Conservation (phyloP, 37 sponge, comb jelly and placozoan genomes). For the Halichondria panicea region DNA sequence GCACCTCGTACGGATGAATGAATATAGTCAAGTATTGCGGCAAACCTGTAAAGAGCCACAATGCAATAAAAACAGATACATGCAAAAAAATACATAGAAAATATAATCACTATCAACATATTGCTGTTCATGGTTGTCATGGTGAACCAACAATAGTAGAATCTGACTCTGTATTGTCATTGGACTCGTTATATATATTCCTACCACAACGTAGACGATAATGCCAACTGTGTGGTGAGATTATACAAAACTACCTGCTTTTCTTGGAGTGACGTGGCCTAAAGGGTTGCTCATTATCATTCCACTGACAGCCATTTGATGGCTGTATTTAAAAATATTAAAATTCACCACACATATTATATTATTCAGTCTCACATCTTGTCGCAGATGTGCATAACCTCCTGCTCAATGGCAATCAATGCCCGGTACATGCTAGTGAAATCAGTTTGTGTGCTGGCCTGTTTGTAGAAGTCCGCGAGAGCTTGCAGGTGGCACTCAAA, state of each 20-base stretch:
- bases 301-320: slow-evolving; percentile 3
- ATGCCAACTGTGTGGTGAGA: no score
- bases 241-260: slow-evolving; percentile 27
- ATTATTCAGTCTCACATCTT: slow-evolving; percentile 5
- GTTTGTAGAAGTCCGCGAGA: slow-evolving; percentile 20
- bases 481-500: slow-evolving; percentile 30
- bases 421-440: not conserved
- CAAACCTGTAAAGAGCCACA: slow-evolving; percentile 52
- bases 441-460: not conserved
- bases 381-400: slow-evolving; percentile 24
- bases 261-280: slow-evolving; percentile 39
- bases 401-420: slow-evolving; percentile 20
- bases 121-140: no score
- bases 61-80: no score
- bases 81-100: no score
- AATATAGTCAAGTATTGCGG: slow-evolving; percentile 57
- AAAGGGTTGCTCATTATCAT: slow-evolving; percentile 46
- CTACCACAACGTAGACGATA: no score
- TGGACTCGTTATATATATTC: no score
- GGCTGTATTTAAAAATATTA: slow-evolving; percentile 9
- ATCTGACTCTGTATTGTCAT: no score
- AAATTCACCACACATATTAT: not conserved
- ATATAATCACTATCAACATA: no score
- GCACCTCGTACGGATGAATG: slow-evolving; percentile 43
- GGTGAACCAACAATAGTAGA: no score